Evolutionary conservation across 2,797 vertebrate species (phyloP).

Genomic region (Cercopithecus diana): DNA sequence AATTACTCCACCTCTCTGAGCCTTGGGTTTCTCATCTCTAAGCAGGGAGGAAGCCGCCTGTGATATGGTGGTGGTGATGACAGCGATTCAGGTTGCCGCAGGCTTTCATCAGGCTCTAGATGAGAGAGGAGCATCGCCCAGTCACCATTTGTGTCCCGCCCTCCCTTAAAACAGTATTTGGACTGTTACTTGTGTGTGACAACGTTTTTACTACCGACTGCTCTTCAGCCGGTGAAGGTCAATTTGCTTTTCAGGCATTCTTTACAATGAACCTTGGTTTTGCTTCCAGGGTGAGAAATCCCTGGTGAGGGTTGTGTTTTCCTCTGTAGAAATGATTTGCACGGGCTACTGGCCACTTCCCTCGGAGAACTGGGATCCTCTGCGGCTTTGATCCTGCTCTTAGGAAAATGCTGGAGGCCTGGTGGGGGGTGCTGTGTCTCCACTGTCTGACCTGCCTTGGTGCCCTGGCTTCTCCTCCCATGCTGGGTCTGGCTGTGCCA

Average conservation of each 20-base stretch:
- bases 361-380: not conserved
- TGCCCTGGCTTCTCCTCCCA: not conserved
- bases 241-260: not conserved
- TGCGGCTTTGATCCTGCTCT: not conserved
- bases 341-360: not conserved
- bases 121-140: not conserved
- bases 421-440: not conserved
- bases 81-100: not conserved
- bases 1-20: not conserved
- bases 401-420: not conserved
- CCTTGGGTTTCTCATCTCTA: not conserved
- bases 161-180: accelerated
- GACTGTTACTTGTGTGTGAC: not conserved
- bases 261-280: not conserved
- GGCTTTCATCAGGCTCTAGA: not conserved
- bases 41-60: not conserved
- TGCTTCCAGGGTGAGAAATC: not conserved
- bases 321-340: not conserved
- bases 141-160: accelerated
- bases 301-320: not conserved
- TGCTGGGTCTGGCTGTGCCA: not conserved
- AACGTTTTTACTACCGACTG: not conserved
- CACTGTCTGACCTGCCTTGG: not conserved
- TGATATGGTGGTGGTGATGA: not conserved
- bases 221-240: not conserved